A percentile compares a stretch with the other conserved stretches of the same genome.
phyloP scores from a whole-genome alignment of 2,113 vertebrate genomes.

The Syrrhaptes paradoxus region DNA sequence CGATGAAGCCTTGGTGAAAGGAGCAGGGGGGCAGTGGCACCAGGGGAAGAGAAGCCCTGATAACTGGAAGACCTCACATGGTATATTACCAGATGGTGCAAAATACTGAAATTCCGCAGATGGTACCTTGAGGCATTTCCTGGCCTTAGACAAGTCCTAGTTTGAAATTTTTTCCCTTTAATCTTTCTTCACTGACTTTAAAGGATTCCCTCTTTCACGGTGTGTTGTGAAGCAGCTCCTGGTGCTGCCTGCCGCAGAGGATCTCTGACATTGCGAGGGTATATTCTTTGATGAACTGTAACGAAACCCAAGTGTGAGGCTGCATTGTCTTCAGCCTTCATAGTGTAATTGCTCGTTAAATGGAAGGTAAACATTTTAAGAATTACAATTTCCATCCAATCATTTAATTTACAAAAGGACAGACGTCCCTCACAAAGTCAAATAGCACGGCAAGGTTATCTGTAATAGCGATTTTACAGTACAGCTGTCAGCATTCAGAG shows the following conservation, averaged over 20 bases:
- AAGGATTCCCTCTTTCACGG: neutral
- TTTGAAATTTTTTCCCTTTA: constrained; percentile 36
- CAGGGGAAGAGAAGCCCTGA: neutral
- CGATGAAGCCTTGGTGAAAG: neutral
- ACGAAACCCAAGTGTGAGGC: neutral
- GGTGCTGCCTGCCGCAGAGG: neutral
- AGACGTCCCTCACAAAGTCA: neutral
- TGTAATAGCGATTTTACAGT: neutral
- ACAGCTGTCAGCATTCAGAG: neutral
- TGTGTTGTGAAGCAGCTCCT: neutral
- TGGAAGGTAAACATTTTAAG: constrained; percentile 38
- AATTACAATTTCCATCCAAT: constrained; percentile 15
- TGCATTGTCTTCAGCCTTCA: constrained; percentile 4
- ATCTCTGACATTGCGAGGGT: constrained; percentile 18
- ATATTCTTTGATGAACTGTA: constrained; percentile 34
- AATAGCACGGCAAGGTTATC: neutral
- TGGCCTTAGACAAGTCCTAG: neutral
- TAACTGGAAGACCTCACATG: neutral
- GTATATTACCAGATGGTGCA: neutral
- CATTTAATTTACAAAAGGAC: constrained; percentile 6
- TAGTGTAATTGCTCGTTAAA: constrained; percentile 28
- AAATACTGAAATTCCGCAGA: neutral
- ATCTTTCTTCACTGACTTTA: neutral
- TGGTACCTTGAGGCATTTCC: neutral
- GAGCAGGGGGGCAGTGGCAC: neutral